Base-by-base conservation (phyloP, 2,888 invertebrate genomes). In the Leptinotarsa haldemani region DNA sequence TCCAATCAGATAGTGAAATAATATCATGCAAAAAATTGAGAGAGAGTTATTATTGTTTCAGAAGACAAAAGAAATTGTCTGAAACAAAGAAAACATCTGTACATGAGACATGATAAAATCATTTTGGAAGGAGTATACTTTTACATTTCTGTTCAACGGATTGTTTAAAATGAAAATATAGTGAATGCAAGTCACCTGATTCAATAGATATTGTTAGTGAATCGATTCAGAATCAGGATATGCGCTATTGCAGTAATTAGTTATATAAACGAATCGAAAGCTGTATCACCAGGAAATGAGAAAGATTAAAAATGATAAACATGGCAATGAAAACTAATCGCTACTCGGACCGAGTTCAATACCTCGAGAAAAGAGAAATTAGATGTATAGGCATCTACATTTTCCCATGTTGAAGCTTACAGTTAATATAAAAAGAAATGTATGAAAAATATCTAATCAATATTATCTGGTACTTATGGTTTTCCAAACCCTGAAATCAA, bases 211-310 rank as follows among this genome's bases (percentile, higher is more conserved):
- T 22, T 56, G 56, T 56, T 56, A 13, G 56, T 15, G 22, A 56
- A 56, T 56, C 22, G 15, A 56, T 56, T 56, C 22, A 56, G 18
- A 56, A 20, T 22, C 56, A 56, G 56, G 56, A 56, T 56, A 56
- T 56, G 56, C 56, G 56, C 56, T 61, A 61, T 61, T 61, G 25
- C 61, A 12, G 1, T 40, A 13, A 30, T 16, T 4, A 30, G 40
- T 61, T 25, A 61, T 7, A 30, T 61, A 61, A 61, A 61, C 16
- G 30, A 61, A 61, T 30, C 25, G 61, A 61, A 61, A 61, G 61
- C 30, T 30, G 61, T 61, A 20, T 25, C 16, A 61, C 61, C 30
- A 61, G 61, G 30, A 61, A 61, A 61, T 25, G 40, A 61, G 15
- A 22, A 20, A 56, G 61, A 61, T 61, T 61, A 40, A 25, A 61